These are phyloP conservation scores for Agrochola macilenta DNA, from an alignment of 2,888 invertebrate species.

Conservation along the genomic window DNA sequence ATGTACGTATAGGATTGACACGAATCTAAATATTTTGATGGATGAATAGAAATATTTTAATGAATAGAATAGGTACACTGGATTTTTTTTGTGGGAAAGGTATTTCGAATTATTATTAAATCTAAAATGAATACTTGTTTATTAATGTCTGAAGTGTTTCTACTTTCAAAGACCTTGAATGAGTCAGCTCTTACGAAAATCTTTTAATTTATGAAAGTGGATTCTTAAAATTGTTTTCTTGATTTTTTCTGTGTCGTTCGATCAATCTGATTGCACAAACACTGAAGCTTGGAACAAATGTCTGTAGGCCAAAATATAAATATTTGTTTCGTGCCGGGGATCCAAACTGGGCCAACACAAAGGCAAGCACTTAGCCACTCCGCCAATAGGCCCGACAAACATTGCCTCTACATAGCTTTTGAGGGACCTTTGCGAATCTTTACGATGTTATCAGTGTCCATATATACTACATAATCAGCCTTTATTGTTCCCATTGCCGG, in stretches of 20 bases:
- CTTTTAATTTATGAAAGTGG: neutral
- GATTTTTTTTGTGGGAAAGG: conserved; percentile 5
- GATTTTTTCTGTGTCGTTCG: neutral
- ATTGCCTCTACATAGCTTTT: conserved; percentile 29
- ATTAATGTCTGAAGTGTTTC: neutral
- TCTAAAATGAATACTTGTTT: too few relatives aligned
- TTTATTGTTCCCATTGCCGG: too few relatives aligned
- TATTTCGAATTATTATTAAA: neutral
- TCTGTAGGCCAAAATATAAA: conserved; percentile 27
- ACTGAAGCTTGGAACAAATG: neutral
- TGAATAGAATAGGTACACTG: conserved; percentile 12
- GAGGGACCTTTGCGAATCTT: conserved; percentile 14
- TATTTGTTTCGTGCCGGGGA: conserved; percentile 4
- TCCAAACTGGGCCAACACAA: conserved; percentile 26
- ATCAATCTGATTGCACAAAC: conserved; percentile 4
- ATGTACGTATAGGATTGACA: conserved; percentile 37
- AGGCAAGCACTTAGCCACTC: conserved; percentile 37
- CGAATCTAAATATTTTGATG: conserved; percentile 57
- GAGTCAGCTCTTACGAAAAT: neutral
- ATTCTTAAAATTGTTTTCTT: neutral
- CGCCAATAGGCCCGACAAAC: conserved; percentile 31
- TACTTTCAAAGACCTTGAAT: neutral
- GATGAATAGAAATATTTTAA: conserved; percentile 49
- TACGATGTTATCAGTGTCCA: neutral
- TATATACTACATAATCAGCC: too few relatives aligned